phyloP scores from a whole-genome alignment of 1,140 invertebrate species.

The Aradophagus sp. region DNA sequence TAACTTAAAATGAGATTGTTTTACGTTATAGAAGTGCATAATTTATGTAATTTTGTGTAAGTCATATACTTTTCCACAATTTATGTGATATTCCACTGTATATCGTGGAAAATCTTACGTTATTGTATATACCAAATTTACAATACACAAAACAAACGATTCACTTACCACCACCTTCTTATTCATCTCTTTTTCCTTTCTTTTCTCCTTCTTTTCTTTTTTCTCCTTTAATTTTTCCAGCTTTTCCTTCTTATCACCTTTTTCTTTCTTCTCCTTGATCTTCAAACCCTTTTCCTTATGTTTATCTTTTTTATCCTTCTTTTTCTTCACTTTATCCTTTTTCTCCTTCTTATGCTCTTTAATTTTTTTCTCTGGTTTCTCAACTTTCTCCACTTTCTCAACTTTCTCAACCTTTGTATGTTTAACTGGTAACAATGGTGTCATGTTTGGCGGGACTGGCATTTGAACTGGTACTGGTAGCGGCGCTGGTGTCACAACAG shows the following conservation, averaged over 20 bases:
- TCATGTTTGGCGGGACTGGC: no score
- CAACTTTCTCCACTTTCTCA: slow-evolving; percentile 59
- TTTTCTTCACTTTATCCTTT: slow-evolving; percentile 83
- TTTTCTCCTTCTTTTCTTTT: slow-evolving; percentile 77
- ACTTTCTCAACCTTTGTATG: slow-evolving; percentile 62
- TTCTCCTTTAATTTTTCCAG: slow-evolving; percentile 77
- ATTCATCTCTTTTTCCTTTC: slow-evolving; percentile 76
- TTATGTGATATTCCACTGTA: no score
- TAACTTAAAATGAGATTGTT: no score
- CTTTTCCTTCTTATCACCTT: slow-evolving; percentile 77
- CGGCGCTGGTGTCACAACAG: slow-evolving; percentile 42
- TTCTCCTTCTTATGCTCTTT: slow-evolving; percentile 84
- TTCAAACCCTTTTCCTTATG: slow-evolving; percentile 78
- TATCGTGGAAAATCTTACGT: no score
- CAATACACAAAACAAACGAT: neutral
- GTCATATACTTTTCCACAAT: no score
- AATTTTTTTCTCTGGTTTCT: slow-evolving; percentile 76
- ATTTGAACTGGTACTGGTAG: slow-evolving; percentile 34
- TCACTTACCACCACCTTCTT: slow-evolving; percentile 60
- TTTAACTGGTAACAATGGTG: slow-evolving; percentile 58
- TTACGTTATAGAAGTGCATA: no score
- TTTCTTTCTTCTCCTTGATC: slow-evolving; percentile 76
- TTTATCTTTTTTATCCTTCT: slow-evolving; percentile 86
- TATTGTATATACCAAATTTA: no score
- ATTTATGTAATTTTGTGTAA: no score